These are phyloP conservation scores for Proterorhinus semilunaris DNA, from an alignment of 2,113 vertebrate genomes.

Conservation along the genomic window DNA sequence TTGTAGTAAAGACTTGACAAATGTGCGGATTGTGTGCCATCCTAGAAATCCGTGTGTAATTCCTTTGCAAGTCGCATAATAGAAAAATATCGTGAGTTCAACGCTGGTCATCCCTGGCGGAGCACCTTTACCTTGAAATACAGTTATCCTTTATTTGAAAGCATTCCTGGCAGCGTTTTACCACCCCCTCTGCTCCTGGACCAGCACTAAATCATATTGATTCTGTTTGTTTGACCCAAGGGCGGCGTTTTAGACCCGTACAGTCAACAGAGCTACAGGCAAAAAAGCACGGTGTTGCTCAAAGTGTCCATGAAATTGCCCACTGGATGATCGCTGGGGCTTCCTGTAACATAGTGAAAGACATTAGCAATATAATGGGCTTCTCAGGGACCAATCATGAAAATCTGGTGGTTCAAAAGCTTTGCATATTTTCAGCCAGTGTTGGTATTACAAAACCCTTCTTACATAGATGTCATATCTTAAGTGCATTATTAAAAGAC, in stretches of 20 bases:
- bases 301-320: not conserved
- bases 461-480: not conserved
- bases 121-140: not conserved
- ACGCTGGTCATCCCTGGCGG: not conserved
- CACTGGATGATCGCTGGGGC: not conserved
- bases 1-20: not conserved
- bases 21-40: too few species aligned
- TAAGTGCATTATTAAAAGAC: too few species aligned
- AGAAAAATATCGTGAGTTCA: too few species aligned
- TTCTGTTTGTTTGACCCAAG: not conserved
- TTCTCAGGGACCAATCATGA: slow-evolving; percentile 5
- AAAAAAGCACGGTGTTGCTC: not conserved
- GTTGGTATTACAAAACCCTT: not conserved
- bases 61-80: too few species aligned
- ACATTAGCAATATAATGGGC: slow-evolving; percentile 5
- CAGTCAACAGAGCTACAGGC: not conserved
- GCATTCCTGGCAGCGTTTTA: not conserved
- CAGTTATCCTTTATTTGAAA: not conserved
- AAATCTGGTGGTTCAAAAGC: not conserved
- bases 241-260: not conserved
- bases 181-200: not conserved
- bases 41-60: too few species aligned
- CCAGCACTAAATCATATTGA: not conserved
- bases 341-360: not conserved
- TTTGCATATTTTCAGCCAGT: not conserved